Evolutionary conservation across 2,113 vertebrate species (phyloP).

Genomic region (Phalacrocorax carbo): DNA sequence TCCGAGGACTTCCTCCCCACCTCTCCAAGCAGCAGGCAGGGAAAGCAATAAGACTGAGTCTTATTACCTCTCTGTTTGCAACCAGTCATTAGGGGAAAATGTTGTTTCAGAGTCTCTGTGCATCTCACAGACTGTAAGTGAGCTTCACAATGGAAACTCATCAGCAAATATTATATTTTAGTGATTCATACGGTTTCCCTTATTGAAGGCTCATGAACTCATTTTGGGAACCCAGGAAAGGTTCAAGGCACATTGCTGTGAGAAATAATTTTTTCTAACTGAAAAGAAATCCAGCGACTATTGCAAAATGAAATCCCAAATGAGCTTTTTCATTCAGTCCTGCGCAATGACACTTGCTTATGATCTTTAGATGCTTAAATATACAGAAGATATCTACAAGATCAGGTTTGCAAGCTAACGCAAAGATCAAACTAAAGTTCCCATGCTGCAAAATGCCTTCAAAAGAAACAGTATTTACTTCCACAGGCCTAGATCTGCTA

Average conservation of each 20-base stretch:
- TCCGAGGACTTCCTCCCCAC: not conserved
- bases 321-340: not conserved
- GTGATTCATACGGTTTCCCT: not conserved
- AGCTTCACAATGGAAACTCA: not conserved
- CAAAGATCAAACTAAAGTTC: not conserved
- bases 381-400: too few relatives aligned
- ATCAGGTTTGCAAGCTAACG: not conserved
- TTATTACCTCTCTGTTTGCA: not conserved
- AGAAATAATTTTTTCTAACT: not conserved
- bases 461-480: not conserved
- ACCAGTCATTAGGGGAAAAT: accelerated
- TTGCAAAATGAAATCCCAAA: not conserved
- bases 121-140: accelerated
- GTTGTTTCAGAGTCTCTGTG: not conserved
- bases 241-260: not conserved
- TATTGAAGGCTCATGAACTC: not conserved
- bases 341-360: not conserved
- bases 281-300: not conserved
- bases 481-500: not conserved
- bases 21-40: not conserved
- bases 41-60: not conserved
- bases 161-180: not conserved
- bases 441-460: not conserved
- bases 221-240: not conserved
- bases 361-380: not conserved